Conservation (phyloP, 2,888 invertebrate species). For the Ischnura elegans region DNA sequence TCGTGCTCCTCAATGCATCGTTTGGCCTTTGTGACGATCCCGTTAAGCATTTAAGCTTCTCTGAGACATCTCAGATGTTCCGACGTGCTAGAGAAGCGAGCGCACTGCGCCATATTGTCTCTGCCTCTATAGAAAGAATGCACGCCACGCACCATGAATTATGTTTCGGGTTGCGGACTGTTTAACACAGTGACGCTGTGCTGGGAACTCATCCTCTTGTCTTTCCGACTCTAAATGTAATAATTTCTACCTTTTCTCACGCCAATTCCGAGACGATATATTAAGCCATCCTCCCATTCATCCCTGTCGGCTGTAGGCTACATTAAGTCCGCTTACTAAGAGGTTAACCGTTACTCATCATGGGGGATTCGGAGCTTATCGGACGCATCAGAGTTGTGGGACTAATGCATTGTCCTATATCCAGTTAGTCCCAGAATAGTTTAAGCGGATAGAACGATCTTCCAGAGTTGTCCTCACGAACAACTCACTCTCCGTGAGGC, state of each 20-base stretch:
- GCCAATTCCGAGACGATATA: slow-evolving; percentile 2
- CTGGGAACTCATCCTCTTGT: neutral
- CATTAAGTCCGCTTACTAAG: neutral
- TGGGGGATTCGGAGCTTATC: neutral
- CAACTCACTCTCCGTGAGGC: neutral
- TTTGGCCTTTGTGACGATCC: neutral
- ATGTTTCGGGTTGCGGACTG: slow-evolving; percentile 31
- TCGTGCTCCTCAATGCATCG: neutral
- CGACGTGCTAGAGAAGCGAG: neutral
- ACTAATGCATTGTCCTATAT: slow-evolving; percentile 2
- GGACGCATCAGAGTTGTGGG: neutral
- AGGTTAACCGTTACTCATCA: neutral
- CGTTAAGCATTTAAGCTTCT: neutral
- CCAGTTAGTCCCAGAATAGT: neutral
- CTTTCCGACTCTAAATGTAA: neutral
- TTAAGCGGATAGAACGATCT: neutral
- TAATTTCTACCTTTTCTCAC: neutral
- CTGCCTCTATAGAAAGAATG: neutral
- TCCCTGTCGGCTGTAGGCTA: neutral
- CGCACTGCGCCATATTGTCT: neutral
- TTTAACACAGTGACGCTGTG: neutral
- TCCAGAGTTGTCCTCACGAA: neutral
- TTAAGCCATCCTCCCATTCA: slow-evolving; percentile 4
- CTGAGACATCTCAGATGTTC: neutral
- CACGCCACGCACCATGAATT: neutral